A percentile compares a stretch with the other conserved stretches of the same genome.
Evolutionary conservation across 2,797 vertebrate genomes (phyloP).

Genomic region (Hydrophis major): DNA sequence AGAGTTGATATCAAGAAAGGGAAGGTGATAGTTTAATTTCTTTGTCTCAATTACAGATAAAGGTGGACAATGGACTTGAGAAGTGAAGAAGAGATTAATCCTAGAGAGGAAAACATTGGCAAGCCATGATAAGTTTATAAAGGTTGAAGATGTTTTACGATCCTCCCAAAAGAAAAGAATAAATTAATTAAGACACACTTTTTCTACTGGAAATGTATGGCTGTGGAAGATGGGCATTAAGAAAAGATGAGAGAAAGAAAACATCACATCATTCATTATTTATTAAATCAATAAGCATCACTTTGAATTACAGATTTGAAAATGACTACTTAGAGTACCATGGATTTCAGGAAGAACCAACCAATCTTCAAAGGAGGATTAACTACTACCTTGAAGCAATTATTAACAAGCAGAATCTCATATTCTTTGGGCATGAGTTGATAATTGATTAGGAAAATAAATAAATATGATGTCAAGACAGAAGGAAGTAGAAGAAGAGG

Average conservation of each 20-base stretch:
- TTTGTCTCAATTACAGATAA: not conserved
- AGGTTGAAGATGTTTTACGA: not conserved
- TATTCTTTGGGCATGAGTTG: not conserved
- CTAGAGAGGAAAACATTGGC: not conserved
- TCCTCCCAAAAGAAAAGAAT: not conserved
- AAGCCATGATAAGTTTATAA: not conserved
- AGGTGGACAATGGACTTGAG: not conserved
- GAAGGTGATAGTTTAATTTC: not conserved
- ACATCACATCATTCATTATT: not conserved
- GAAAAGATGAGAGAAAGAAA: not conserved
- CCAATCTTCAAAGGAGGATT: not conserved
- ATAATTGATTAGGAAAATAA: not conserved
- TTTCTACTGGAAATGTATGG: not conserved
- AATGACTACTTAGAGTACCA: not conserved
- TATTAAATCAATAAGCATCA: not conserved
- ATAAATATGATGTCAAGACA: not conserved
- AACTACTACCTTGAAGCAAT: not conserved
- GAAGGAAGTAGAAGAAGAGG: not conserved
- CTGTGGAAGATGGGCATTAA: not conserved
- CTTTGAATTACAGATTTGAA: not conserved
- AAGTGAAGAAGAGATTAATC: not conserved
- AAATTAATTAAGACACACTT: not conserved
- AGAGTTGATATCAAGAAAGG: not conserved
- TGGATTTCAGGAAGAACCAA: not conserved
- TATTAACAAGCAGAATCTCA: not conserved